A percentile compares a stretch with the other conserved stretches of the same genome.
These are phyloP conservation scores for Nomada lathburiana DNA, from an alignment of 2,888 invertebrate species.

Conservation along the genomic window DNA sequence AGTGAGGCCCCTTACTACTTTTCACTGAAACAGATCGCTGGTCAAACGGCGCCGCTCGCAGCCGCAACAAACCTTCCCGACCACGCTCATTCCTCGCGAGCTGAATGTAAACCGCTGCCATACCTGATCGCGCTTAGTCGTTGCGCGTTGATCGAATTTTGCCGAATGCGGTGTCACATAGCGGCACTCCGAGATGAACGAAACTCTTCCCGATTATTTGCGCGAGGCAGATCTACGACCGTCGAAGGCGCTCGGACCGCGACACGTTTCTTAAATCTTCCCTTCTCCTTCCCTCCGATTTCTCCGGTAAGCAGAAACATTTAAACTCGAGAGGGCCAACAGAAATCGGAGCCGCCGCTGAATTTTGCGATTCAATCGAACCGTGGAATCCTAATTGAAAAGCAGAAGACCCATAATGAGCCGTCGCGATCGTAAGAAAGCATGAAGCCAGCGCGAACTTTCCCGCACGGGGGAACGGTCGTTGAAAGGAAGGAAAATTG, in stretches of 20 bases:
- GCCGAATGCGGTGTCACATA: neutral
- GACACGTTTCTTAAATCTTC: no score
- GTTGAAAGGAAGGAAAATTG: slow-evolving; percentile 25
- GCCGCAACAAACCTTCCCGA: slow-evolving; percentile 23
- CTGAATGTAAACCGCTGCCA: slow-evolving; percentile 9
- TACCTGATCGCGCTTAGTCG: slow-evolving; percentile 3
- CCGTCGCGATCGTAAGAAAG: slow-evolving; percentile 44
- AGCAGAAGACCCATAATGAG: slow-evolving; percentile 25
- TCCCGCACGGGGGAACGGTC: slow-evolving; percentile 24
- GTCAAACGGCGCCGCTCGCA: slow-evolving; percentile 65
- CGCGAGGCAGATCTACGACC: no score
- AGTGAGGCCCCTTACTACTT: slow-evolving; percentile 72
- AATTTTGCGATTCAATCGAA: neutral
- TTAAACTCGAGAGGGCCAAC: no score
- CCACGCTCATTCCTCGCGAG: slow-evolving; percentile 15
- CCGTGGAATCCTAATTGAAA: slow-evolving; percentile 18
- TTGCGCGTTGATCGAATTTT: neutral
- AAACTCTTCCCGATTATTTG: neutral
- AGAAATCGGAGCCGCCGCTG: no score
- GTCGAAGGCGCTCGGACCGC: no score
- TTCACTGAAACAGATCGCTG: slow-evolving; percentile 71
- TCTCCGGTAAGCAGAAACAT: no score
- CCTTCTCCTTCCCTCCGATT: no score
- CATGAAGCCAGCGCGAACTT: slow-evolving; percentile 41
- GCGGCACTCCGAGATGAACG: neutral